phyloP scores from a whole-genome alignment of 2,888 invertebrate species.

The Junonia oenone region DNA sequence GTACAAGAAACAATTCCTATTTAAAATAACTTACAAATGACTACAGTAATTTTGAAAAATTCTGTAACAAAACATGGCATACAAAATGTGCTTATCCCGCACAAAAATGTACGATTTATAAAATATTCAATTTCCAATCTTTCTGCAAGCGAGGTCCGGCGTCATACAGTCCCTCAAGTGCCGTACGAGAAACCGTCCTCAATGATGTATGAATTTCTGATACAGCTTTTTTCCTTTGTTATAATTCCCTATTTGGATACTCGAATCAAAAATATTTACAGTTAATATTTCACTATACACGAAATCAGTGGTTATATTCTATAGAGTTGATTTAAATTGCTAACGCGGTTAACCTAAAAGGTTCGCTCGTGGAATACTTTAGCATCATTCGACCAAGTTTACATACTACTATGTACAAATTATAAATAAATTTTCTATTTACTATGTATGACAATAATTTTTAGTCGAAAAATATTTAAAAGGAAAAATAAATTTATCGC shows the following conservation, averaged over 20 bases:
- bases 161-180: constrained; percentile 9
- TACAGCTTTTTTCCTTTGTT: constrained; percentile 4
- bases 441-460: no score
- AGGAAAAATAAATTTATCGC: no score
- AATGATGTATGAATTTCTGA: constrained; percentile 3
- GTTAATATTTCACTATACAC: not conserved
- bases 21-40: no score
- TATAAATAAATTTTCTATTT: no score
- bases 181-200: not conserved
- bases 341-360: not conserved
- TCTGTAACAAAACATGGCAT: no score
- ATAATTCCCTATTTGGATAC: not conserved
- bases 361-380: no score
- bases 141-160: not conserved
- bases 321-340: no score
- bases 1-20: no score
- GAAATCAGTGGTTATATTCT: not conserved
- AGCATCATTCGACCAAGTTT: no score
- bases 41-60: no score
- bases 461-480: no score
- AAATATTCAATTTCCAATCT: constrained; percentile 20
- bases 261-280: not conserved
- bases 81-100: not conserved
- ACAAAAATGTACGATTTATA: not conserved
- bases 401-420: no score